Conservation (phyloP, 92 coral and sea anemone species). For the Montipora capitata region DNA sequence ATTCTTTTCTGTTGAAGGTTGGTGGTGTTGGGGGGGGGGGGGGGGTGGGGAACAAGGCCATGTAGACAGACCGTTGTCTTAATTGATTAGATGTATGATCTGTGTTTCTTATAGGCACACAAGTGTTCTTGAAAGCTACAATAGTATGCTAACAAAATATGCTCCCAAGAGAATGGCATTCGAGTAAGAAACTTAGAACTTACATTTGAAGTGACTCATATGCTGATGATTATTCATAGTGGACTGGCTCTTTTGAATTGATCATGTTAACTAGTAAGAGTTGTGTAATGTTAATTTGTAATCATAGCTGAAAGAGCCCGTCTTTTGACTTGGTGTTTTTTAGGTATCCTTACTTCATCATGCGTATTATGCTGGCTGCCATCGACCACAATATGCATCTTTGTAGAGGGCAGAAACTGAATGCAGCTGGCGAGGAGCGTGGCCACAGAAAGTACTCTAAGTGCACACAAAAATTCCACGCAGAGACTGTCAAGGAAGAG, state of each 20-base stretch:
- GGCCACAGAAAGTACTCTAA: not conserved
- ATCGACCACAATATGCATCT: slow-evolving; percentile 14
- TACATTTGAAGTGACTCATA: too few species aligned
- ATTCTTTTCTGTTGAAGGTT: not conserved
- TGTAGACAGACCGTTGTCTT: too few species aligned
- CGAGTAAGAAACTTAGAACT: slow-evolving; percentile 56
- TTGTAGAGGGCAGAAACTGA: not conserved
- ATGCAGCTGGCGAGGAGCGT: not conserved
- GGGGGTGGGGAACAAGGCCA: not conserved
- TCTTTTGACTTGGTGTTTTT: not conserved
- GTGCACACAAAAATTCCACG: not conserved
- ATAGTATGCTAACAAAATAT: slow-evolving; percentile 69
- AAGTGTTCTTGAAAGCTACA: slow-evolving; percentile 60
- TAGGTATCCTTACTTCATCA: slow-evolving; percentile 64
- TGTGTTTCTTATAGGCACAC: slow-evolving; percentile 49
- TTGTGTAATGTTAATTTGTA: not conserved
- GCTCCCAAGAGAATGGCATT: too few species aligned
- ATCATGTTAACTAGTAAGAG: not conserved
- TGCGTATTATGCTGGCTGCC: not conserved
- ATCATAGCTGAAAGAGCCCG: not conserved
- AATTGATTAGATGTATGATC: not conserved
- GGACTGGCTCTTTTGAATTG: slow-evolving; percentile 2
- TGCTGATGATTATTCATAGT: not conserved
- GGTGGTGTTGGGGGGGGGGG: too few species aligned
- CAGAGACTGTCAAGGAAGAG: not conserved